Evolutionary conservation across 2,888 invertebrate species (phyloP), one percentile per base, ranked within the genome.

Genomic region (Teinopalpus imperialis): DNA sequence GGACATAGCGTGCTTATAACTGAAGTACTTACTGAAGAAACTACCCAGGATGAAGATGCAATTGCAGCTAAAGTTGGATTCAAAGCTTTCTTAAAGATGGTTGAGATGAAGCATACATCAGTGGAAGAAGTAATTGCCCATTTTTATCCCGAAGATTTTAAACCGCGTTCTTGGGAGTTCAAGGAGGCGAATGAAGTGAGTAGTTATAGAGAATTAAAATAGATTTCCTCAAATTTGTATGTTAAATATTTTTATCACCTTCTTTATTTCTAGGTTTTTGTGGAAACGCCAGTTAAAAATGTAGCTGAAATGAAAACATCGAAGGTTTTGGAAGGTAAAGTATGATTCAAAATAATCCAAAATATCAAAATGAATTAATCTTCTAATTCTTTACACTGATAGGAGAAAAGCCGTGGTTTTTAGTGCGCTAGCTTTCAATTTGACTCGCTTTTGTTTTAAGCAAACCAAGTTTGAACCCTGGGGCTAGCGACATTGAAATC

Each of bases 121-220:
- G 94, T 96, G 12, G 96, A 96, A 76, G 95, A 95, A 77, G 93
- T 96, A 12, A 94, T 96, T 55, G 92, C 94, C 1, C 93, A 94
- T 62, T 95, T 96, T 67, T 92, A 92, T 48, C 95, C 95, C 1
- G 94, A 95, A 79, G 96, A 96, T 78, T 96, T 96, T 70, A 92
- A 93, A 51, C 92, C 94, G 30, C 92, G 93, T 49, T 93, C 94
- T 66, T 96, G 96, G 95, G 95, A 95, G 88, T 89, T 92, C 51
- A 91, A 91, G 59, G 93, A 93, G 81, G 90, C 92, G 34, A 82
- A 89, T 49, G 91, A 93, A 91, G 93, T 94, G n/a, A n/a, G n/a
- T n/a, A n/a, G n/a, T n/a, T n/a, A n/a, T n/a, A n/a, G n/a, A n/a
- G n/a, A n/a, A 45, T 34, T 8, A 10, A 3, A 2, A 2, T 23